Percentiles rank a stretch among this genome's conserved stretches.
Evolutionary conservation across 2,888 invertebrate species (phyloP).

Genomic region (Stenurella melanura): DNA sequence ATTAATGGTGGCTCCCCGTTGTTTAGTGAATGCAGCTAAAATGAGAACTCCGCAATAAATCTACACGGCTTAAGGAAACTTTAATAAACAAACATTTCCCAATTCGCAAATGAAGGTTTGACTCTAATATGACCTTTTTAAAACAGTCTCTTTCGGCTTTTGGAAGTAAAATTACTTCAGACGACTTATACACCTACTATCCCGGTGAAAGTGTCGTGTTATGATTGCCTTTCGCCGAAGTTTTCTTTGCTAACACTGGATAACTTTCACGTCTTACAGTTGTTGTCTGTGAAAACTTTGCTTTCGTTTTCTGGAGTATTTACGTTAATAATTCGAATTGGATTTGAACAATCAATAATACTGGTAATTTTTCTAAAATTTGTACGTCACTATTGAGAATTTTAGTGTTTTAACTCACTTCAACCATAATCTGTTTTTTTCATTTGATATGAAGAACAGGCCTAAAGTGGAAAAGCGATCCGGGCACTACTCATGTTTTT

Average conservation of each 20-base stretch:
- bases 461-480: too few species aligned
- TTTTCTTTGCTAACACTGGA: constrained; percentile 8
- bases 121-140: too few species aligned
- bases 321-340: background rate
- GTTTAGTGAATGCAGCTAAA: too few species aligned
- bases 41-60: too few species aligned
- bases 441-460: background rate
- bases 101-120: too few species aligned
- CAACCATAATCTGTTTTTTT: background rate
- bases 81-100: too few species aligned
- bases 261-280: background rate
- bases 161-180: background rate
- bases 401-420: background rate
- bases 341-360: background rate
- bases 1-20: too few species aligned
- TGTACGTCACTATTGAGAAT: background rate
- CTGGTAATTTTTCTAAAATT: background rate
- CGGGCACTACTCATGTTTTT: too few species aligned
- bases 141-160: background rate
- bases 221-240: constrained; percentile 1
- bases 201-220: background rate
- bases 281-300: constrained; percentile 14
- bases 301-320: background rate
- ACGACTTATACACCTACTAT: background rate
- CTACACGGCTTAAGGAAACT: too few species aligned